Conservation (phyloP, 2,888 invertebrate genomes). For the Shargacucullia verbasci region DNA sequence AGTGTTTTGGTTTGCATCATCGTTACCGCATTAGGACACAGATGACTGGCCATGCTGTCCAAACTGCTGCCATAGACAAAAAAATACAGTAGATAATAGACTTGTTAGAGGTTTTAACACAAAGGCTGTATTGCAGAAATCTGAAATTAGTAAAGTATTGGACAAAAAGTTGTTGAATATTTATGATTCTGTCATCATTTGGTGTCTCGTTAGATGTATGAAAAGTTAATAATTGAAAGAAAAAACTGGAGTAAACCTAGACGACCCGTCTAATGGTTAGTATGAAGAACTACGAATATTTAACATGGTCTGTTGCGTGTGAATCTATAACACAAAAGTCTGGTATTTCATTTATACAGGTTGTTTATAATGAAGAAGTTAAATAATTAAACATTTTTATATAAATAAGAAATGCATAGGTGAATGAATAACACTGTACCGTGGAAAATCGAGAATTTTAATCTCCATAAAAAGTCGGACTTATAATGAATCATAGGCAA, state of each 20-base stretch:
- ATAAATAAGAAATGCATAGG: slow-evolving; percentile 1
- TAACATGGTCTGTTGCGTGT: slow-evolving; percentile 26
- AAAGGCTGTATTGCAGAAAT: slow-evolving; percentile 22
- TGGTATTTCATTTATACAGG: too few relatives aligned
- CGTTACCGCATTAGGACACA: slow-evolving; percentile 69
- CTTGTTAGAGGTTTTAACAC: slow-evolving; percentile 29
- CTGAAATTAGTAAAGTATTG: slow-evolving; percentile 2
- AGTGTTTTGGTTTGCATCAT: slow-evolving; percentile 74
- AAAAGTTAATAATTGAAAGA: slow-evolving; percentile 3
- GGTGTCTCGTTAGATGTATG: slow-evolving; percentile 2
- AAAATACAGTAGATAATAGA: slow-evolving; percentile 14
- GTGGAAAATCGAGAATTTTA: slow-evolving; percentile 46
- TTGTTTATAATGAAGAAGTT: background rate
- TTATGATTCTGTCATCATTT: slow-evolving; percentile 22
- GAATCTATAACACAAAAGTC: slow-evolving; percentile 8
- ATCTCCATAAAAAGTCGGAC: slow-evolving; percentile 39
- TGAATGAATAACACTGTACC: slow-evolving; percentile 20
- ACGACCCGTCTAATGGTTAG: slow-evolving; percentile 8
- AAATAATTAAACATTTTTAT: slow-evolving; percentile 2
- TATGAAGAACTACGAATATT: slow-evolving; percentile 18
- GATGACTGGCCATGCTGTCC: slow-evolving; percentile 64
- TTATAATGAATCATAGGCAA: slow-evolving; percentile 44
- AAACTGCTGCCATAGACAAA: slow-evolving; percentile 34
- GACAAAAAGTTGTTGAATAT: slow-evolving; percentile 25
- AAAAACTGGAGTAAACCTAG: background rate